Conservation (phyloP, 1,140 invertebrate species). For the Drosophila athabasca region DNA sequence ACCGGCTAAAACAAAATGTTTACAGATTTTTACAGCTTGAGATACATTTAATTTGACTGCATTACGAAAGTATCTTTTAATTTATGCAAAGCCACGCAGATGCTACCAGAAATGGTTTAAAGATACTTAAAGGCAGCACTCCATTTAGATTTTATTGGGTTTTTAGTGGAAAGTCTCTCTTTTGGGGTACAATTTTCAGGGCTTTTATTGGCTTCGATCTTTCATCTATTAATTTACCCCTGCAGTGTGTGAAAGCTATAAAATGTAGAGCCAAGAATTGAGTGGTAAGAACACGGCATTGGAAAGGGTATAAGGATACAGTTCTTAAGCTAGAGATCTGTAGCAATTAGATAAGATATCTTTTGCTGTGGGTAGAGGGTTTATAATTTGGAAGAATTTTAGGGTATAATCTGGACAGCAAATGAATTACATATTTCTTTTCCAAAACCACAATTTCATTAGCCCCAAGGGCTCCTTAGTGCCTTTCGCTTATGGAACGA, state of each 20-base stretch:
- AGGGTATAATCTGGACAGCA: too few species aligned
- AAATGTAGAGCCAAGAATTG: conserved; percentile 16
- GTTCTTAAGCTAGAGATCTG: too few species aligned
- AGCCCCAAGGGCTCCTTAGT: too few species aligned
- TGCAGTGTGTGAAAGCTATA: conserved; percentile 75
- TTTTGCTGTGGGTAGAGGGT: too few species aligned
- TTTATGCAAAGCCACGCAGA: conserved; percentile 57
- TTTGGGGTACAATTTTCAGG: conserved; percentile 18
- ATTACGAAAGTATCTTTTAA: conserved; percentile 49
- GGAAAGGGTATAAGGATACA: too few species aligned
- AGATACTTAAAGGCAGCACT: conserved; percentile 52
- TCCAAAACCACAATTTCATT: too few species aligned
- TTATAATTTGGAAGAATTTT: too few species aligned
- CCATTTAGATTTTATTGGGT: conserved; percentile 39
- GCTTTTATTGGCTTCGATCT: conserved; percentile 23
- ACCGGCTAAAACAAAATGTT: conserved; percentile 65
- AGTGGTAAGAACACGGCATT: too few species aligned
- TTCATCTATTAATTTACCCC: conserved; percentile 21
- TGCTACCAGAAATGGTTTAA: conserved; percentile 43
- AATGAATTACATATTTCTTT: too few species aligned
- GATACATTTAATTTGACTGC: conserved; percentile 61
- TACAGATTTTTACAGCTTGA: conserved; percentile 36
- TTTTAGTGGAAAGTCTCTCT: conserved; percentile 27
- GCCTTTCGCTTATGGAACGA: too few species aligned
- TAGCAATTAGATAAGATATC: too few species aligned